Conservation (phyloP, 2,888 invertebrate genomes). For the Tetranychus truncatus region DNA sequence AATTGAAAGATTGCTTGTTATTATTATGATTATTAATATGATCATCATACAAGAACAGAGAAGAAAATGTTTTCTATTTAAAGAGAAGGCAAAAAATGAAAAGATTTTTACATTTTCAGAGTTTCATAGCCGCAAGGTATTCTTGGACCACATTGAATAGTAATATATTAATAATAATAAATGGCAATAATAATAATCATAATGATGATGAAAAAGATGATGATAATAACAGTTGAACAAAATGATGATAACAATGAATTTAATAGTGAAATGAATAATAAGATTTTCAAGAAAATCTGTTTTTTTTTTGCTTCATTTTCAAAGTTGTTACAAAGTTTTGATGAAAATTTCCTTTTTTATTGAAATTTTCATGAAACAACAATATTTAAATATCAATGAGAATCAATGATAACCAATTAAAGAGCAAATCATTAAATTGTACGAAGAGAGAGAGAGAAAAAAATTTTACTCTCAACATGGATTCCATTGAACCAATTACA, state of each 20-base stretch:
- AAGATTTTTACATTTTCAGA: not conserved
- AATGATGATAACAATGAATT: not conserved
- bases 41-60: not conserved
- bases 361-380: too few relatives aligned
- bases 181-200: too few relatives aligned
- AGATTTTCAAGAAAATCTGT: not conserved
- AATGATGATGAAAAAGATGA: too few relatives aligned
- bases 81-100: not conserved
- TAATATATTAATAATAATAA: not conserved
- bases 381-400: not conserved
- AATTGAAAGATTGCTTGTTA: conserved; percentile 6
- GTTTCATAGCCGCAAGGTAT: not conserved
- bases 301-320: too few relatives aligned
- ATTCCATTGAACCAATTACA: too few relatives aligned
- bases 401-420: not conserved
- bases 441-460: too few relatives aligned
- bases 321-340: too few relatives aligned
- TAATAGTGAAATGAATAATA: not conserved
- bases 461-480: too few relatives aligned
- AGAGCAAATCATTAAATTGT: not conserved
- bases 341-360: too few relatives aligned
- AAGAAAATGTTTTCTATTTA: not conserved
- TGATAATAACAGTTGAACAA: not conserved
- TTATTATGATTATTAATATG: not conserved
- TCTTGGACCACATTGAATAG: not conserved